Conservation (phyloP, 2,888 invertebrate genomes). For the Ennomos fuscantarius region DNA sequence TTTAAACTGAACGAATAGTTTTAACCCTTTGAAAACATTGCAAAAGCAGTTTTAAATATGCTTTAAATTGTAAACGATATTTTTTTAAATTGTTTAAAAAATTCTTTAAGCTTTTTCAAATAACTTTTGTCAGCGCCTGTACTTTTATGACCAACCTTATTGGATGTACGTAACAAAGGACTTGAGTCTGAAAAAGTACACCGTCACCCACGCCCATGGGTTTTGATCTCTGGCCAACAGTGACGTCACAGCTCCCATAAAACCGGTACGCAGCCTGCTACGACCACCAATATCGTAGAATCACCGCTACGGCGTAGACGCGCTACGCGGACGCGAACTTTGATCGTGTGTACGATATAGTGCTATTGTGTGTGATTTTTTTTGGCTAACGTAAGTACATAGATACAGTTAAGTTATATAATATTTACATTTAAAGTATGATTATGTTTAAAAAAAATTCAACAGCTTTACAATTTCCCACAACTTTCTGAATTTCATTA, state of each 20-base stretch:
- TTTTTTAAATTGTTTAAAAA: neutral
- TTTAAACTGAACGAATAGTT: too few relatives aligned
- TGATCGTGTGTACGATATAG: conserved; percentile 26
- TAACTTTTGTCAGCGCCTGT: conserved; percentile 12
- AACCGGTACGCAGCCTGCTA: conserved; percentile 63
- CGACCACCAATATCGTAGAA: conserved; percentile 67
- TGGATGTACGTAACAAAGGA: conserved; percentile 33
- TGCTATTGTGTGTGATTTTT: conserved; percentile 24
- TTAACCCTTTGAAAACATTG: too few relatives aligned
- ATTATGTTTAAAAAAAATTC: too few relatives aligned
- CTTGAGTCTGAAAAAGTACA: conserved; percentile 56
- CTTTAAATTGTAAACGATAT: too few relatives aligned
- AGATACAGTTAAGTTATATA: too few relatives aligned
- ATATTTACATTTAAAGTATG: too few relatives aligned
- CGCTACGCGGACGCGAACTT: conserved; percentile 61
- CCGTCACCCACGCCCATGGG: conserved; percentile 64
- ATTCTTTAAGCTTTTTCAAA: neutral
- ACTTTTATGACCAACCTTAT: conserved; percentile 8
- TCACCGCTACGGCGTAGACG: conserved; percentile 74
- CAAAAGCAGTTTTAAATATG: too few relatives aligned
- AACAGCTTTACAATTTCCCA: too few relatives aligned
- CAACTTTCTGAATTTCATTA: too few relatives aligned
- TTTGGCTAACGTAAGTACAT: conserved; percentile 25
- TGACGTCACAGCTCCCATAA: conserved; percentile 74
- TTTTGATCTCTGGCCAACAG: conserved; percentile 58